These are phyloP conservation scores for Volucella zonaria DNA, from an alignment of 2,888 invertebrate species.

Conservation along the genomic window DNA sequence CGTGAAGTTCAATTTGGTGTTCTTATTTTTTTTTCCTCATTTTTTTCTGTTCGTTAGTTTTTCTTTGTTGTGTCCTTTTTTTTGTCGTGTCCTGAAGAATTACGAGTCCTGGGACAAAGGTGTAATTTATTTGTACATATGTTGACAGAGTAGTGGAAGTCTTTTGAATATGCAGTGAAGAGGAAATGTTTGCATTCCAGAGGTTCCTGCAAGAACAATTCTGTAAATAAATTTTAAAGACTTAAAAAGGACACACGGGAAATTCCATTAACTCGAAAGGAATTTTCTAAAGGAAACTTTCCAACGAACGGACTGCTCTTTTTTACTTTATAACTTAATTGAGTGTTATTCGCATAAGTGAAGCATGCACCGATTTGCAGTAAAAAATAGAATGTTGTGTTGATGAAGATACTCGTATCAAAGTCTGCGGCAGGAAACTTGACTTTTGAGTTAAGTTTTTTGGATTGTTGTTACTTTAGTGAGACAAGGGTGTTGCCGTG, in stretches of 20 bases:
- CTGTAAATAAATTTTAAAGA: constrained; percentile 16
- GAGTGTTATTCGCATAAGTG: too few relatives aligned
- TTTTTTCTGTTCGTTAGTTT: constrained; percentile 77
- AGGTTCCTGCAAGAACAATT: constrained; percentile 31
- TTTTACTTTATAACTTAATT: too few relatives aligned
- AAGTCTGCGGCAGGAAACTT: too few relatives aligned
- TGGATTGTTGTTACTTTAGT: too few relatives aligned
- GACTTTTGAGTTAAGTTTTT: too few relatives aligned
- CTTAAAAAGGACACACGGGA: constrained; percentile 17
- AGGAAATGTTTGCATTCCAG: constrained; percentile 58
- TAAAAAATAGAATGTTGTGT: too few relatives aligned
- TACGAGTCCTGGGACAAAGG: constrained; percentile 49
- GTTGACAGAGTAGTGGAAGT: constrained; percentile 56
- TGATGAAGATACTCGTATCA: too few relatives aligned
- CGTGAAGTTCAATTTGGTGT: constrained; percentile 57
- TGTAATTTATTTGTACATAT: constrained; percentile 68
- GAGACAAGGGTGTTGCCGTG: too few relatives aligned
- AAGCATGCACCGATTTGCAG: too few relatives aligned
- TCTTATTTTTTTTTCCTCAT: constrained; percentile 18
- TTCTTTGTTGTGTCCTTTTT: constrained; percentile 71
- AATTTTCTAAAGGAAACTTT: background rate
- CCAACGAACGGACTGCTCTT: too few relatives aligned
- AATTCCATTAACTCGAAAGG: constrained; percentile 14
- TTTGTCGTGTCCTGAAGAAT: constrained; percentile 25
- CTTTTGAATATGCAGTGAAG: constrained; percentile 48